Evolutionary conservation across 2,888 invertebrate genomes (phyloP).

Genomic region (Tachina fera): DNA sequence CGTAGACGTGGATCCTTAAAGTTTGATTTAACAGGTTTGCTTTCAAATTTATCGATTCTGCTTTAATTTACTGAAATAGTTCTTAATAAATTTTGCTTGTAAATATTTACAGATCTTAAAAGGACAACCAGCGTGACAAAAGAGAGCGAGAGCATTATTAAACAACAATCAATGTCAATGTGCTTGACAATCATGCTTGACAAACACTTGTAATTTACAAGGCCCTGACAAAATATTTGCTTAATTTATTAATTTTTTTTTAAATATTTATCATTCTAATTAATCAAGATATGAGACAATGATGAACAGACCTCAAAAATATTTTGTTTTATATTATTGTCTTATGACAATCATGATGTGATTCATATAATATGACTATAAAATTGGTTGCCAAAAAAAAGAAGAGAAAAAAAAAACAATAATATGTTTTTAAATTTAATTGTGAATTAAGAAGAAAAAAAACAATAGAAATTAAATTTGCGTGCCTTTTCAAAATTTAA

Average conservation of each 20-base stretch:
- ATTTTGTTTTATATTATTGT: conserved; percentile 44
- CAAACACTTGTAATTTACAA: conserved; percentile 28
- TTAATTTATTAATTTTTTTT: conserved; percentile 21
- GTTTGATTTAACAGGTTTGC: conserved; percentile 49
- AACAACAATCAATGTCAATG: conserved; percentile 15
- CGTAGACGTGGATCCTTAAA: not conserved
- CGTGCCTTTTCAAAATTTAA: conserved; percentile 1
- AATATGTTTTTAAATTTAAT: conserved; percentile 44
- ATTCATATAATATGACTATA: conserved; percentile 63
- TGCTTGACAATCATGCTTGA: conserved; percentile 16
- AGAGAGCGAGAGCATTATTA: conserved; percentile 5
- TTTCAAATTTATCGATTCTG: not conserved
- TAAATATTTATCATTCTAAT: conserved; percentile 40
- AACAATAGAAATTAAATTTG: not conserved
- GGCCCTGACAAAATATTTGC: conserved; percentile 30
- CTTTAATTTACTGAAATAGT: not conserved
- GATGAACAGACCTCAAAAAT: conserved; percentile 32
- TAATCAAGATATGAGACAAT: conserved; percentile 51
- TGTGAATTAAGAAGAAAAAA: conserved; percentile 9
- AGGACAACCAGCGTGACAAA: not conserved
- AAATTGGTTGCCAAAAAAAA: conserved; percentile 62
- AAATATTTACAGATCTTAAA: conserved; percentile 26
- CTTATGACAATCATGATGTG: conserved; percentile 69
- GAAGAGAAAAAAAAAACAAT: not conserved
- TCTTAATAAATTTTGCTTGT: not conserved